Evolutionary conservation across 2,113 vertebrate genomes (phyloP).

Genomic region (Cyphomyrus plagiostoma): DNA sequence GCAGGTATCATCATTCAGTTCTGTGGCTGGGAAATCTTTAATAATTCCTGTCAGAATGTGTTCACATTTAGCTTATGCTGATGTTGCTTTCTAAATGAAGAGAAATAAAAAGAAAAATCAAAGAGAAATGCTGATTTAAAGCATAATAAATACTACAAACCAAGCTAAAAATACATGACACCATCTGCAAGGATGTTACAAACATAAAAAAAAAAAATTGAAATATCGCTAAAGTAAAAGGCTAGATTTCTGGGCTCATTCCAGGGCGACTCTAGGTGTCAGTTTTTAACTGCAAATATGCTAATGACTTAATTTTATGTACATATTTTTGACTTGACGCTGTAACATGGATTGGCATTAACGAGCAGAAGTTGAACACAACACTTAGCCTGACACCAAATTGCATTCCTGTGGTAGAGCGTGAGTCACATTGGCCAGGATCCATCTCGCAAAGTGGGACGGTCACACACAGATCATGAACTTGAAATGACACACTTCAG

Average conservation of each 20-base stretch:
- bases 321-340: neutral
- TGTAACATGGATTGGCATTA: neutral
- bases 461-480: neutral
- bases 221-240: neutral
- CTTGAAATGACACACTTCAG: too few relatives aligned
- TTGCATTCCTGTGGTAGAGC: neutral
- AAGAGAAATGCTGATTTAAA: neutral
- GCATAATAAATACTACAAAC: conserved; percentile 24
- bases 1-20: neutral
- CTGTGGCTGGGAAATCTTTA: neutral
- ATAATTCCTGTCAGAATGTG: neutral
- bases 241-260: neutral
- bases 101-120: neutral
- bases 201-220: neutral
- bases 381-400: neutral
- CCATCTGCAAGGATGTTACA: neutral
- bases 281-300: neutral
- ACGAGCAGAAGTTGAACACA: neutral
- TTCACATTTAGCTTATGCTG: neutral
- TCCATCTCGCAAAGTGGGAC: neutral
- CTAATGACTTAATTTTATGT: neutral
- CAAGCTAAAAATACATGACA: neutral
- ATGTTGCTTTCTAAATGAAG: neutral
- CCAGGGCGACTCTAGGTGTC: neutral
- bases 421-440: neutral